These are phyloP conservation scores for Automeris io DNA, from an alignment of 2,888 invertebrate species.

Conservation along the genomic window DNA sequence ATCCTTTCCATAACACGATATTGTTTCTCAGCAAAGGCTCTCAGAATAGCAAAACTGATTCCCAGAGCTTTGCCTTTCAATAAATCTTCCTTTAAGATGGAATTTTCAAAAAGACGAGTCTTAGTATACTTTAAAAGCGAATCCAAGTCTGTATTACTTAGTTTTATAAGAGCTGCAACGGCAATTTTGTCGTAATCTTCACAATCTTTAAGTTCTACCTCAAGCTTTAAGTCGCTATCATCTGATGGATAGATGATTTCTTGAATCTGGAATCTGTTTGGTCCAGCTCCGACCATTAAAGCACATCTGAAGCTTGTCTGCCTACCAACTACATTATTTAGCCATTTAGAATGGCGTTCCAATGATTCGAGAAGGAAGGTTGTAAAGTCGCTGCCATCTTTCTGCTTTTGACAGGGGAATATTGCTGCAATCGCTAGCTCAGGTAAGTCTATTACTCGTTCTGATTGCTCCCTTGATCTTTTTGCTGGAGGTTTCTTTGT, in stretches of 20 bases:
- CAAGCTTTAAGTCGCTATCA: conserved; percentile 44
- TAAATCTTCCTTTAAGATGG: conserved; percentile 45
- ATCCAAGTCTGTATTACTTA: conserved; percentile 44
- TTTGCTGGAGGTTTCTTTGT: conserved; percentile 33
- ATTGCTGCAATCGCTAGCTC: conserved; percentile 62
- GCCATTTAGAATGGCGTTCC: conserved; percentile 54
- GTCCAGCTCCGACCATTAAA: conserved; percentile 57
- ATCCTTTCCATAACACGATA: conserved; percentile 59
- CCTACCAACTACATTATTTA: conserved; percentile 47
- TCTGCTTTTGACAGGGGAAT: conserved; percentile 52
- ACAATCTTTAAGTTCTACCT: conserved; percentile 56
- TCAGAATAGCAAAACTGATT: conserved; percentile 50
- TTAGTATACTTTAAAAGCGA: conserved; percentile 50
- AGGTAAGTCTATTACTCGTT: conserved; percentile 35
- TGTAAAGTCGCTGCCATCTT: conserved; percentile 57
- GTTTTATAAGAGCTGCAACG: conserved; percentile 50
- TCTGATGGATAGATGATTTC: conserved; percentile 58
- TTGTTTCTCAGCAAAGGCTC: conserved; percentile 51
- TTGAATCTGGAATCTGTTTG: conserved; percentile 60
- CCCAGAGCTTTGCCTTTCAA: conserved; percentile 55
- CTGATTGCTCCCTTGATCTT: conserved; percentile 27
- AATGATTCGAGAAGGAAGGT: conserved; percentile 50
- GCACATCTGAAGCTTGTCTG: conserved; percentile 57
- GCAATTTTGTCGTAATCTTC: conserved; percentile 65
- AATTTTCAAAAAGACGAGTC: conserved; percentile 45